Evolutionary conservation across 1,140 invertebrate genomes (phyloP).

Genomic region (Drosophila quadrilineata): DNA sequence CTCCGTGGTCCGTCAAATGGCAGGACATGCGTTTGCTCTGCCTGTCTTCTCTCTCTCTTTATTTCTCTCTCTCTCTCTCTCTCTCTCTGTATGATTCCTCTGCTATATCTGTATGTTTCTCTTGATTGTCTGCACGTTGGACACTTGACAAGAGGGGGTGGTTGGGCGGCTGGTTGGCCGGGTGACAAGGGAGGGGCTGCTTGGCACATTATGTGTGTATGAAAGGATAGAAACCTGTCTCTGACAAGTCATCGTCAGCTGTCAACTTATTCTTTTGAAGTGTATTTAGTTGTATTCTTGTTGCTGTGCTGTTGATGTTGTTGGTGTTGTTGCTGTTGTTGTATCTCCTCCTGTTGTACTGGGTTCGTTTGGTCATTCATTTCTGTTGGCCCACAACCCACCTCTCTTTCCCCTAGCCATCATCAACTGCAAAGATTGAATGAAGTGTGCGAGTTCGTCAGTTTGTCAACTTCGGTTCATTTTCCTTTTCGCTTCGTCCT

Average conservation of each 20-base stretch:
- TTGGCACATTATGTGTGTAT: conserved; percentile 60
- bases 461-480: conserved; percentile 45
- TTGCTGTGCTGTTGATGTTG: conserved; percentile 19
- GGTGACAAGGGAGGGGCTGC: conserved; percentile 1
- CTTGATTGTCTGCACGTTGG: conserved; percentile 39
- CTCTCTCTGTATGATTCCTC: background rate
- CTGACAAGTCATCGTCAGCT: conserved; percentile 81
- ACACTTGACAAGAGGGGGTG: conserved; percentile 11
- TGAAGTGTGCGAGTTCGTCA: conserved; percentile 56
- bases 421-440: conserved; percentile 62
- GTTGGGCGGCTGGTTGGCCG: too few relatives aligned
- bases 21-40: conserved; percentile 48
- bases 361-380: conserved; percentile 46
- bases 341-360: background rate
- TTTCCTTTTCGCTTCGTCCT: conserved; percentile 17
- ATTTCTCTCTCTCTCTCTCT: background rate
- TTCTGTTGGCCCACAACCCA: background rate
- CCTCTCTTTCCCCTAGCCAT: background rate
- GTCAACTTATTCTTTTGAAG: conserved; percentile 81
- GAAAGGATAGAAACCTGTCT: conserved; percentile 80
- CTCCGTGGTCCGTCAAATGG: conserved; percentile 52
- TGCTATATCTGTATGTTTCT: too few relatives aligned
- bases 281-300: conserved; percentile 73
- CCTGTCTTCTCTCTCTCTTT: background rate
- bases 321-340: conserved; percentile 20